Base-by-base conservation (phyloP, 2,113 vertebrate genomes). In the human region DNA sequence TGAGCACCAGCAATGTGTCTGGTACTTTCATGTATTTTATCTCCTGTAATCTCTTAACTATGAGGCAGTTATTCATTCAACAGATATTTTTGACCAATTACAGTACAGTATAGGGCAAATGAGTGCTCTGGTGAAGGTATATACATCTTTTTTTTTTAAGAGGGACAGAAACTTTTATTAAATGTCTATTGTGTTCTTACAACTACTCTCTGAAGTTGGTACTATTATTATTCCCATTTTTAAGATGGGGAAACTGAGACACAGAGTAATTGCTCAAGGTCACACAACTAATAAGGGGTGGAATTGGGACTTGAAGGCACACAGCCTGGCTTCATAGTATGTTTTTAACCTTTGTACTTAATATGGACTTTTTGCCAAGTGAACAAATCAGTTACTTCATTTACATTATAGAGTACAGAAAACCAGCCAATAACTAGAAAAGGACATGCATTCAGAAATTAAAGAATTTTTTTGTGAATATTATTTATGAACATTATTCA, bases 401-500 rank as follows among this genome's bases (percentile, higher is more conserved):
- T 72, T 85, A 72, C 12, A 70, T 97, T 79, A 40, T 8, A 64
- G 48, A 83, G 48, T 87, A 59, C 87, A n/a, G 40, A 55, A 90
- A 94, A 89, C 35, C 76, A 88, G 18, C 20, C 73, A 57, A 55
- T 66, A 89, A 80, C 66, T 84, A 93, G 66, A 82, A 83, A 92
- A 94, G n/a, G 27, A 80, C 32, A 88, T 61, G 13, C 17, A 66
- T 93, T 96, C 70, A 13, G 59, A 93, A 97, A 93, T 80, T 45
- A 92, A 3, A 32, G 16, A 61, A 6, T 91, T 59, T 75, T 70
- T 86, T 80, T 57, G 16, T 96, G 55, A 90, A 40, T 9, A 52
- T 79, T 94, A 43, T 86, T 88, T 92, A 43, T 94, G 66, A 91
- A 85, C n/a, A 79, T 40, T 83, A 92, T 85, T 93, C 55, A 35